Evolutionary conservation across 2,888 invertebrate species (phyloP).

Genomic region (Aporophyla nigra): DNA sequence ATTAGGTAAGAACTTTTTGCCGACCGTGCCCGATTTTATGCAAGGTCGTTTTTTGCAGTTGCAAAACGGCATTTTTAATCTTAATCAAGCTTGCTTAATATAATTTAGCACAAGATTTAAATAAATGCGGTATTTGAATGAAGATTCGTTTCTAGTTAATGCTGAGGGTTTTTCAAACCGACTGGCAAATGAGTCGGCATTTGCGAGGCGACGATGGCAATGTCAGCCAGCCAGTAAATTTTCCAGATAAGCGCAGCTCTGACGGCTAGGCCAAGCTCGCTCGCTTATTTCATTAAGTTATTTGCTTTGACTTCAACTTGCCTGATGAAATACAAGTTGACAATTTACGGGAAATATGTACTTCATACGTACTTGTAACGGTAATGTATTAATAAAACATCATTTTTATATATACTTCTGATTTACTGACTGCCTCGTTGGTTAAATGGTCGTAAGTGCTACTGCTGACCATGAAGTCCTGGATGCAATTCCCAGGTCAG

Average conservation of each 20-base stretch:
- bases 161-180: conserved; percentile 83
- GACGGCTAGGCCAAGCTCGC: conserved; percentile 83
- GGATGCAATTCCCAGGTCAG: too few species aligned
- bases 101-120: conserved; percentile 33
- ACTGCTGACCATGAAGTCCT: too few species aligned
- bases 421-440: too few species aligned
- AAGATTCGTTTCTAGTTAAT: conserved; percentile 77
- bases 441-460: too few species aligned
- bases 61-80: conserved; percentile 28
- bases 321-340: conserved; percentile 77
- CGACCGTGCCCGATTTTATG: conserved; percentile 11
- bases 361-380: conserved; percentile 13
- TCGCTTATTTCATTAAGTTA: conserved; percentile 87
- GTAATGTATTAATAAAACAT: conserved; percentile 8
- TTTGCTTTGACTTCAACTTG: conserved; percentile 83
- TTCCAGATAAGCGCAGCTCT: conserved; percentile 86
- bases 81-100: conserved; percentile 19
- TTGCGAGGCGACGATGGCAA: conserved; percentile 86
- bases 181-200: conserved; percentile 87
- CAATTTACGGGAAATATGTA: conserved; percentile 58
- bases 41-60: conserved; percentile 24
- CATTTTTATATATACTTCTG: too few species aligned
- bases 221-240: conserved; percentile 89
- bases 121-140: conserved; percentile 64
- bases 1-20: conserved; percentile 28